Evolutionary conservation across 2,888 invertebrate species (phyloP), one percentile per base, ranked within the genome.

Genomic region (Orthosia gothica): DNA sequence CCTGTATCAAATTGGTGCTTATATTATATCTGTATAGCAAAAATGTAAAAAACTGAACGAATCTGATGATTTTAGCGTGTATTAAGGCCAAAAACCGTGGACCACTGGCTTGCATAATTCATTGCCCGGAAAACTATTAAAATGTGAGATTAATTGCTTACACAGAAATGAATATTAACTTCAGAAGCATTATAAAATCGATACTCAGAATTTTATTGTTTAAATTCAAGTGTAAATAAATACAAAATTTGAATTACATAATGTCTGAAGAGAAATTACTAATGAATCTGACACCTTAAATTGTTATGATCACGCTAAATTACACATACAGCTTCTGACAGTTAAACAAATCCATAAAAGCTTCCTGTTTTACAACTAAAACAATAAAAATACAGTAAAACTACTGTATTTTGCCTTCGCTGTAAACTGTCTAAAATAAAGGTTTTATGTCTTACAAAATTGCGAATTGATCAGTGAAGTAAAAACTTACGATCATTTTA

Each of bases 321-420:
- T 58, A 62, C 50, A 40, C 54, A 77, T n/a, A 57, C 12, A 12
- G 49, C 52, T 61, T 67, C 32, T 40, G 52, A 16, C 55, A 64
- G 3, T 67, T 68, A 50, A 81, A 64, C 23, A 47, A 76, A 65
- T 61, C 71, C 67, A 68, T 68, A 71, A 79, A 82, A 57, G 13
- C 15, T 66, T 3, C 11, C 26, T 23, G 23, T 20, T 83, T 79
- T 59, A 67, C 55, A 69, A 78, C 49, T 55, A 64, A 71, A 82
- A 67, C 66, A 78, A 82, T 79, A 67, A 77, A 76, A 67, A 63
- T 65, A 32, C 74, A 57, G 61, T 68, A 47, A 81, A 54, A 64
- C 69, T 65, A 63, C 32, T 57, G 59, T 20, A 72, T 67, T 64
- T 58, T 18, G 5, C 32, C 18, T 63, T 66, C 3, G 18, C 59